phyloP scores from a whole-genome alignment of 2,888 invertebrate genomes.

The Periphyllus acericola region DNA sequence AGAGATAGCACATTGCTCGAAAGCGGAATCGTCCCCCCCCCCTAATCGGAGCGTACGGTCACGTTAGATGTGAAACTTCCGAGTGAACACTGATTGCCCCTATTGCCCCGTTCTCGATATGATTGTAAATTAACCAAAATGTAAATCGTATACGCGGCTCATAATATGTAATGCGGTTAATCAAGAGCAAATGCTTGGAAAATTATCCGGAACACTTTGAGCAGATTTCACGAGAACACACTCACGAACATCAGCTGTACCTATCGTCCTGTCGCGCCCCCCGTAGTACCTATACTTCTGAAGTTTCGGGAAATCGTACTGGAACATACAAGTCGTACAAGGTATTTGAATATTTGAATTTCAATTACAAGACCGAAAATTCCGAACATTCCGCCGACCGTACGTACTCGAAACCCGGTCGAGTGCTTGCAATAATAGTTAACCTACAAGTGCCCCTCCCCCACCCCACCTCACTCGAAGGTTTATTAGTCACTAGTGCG shows the following conservation, averaged over 20 bases:
- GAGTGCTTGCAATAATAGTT: slow-evolving; percentile 9
- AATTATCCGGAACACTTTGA: neutral
- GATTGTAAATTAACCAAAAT: neutral
- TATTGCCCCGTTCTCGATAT: too few species aligned
- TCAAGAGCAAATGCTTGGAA: neutral
- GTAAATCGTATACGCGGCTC: neutral
- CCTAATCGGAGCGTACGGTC: too few species aligned
- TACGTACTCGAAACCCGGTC: neutral
- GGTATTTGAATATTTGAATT: too few species aligned
- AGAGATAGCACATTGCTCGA: too few species aligned
- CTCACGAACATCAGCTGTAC: neutral
- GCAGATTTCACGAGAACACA: neutral
- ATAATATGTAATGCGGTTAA: too few species aligned
- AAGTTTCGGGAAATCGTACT: neutral
- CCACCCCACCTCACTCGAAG: slow-evolving; percentile 24
- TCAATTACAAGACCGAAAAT: neutral
- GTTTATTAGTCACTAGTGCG: neutral
- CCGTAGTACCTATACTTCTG: too few species aligned
- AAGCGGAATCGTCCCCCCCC: too few species aligned
- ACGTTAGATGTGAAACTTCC: too few species aligned
- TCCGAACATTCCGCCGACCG: neutral
- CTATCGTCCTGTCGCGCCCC: too few species aligned
- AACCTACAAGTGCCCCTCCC: slow-evolving; percentile 27
- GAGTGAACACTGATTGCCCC: too few species aligned
- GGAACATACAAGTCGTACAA: too few species aligned